Base-by-base conservation (phyloP, 2,888 invertebrate genomes). In the Ectobius pallidus region DNA sequence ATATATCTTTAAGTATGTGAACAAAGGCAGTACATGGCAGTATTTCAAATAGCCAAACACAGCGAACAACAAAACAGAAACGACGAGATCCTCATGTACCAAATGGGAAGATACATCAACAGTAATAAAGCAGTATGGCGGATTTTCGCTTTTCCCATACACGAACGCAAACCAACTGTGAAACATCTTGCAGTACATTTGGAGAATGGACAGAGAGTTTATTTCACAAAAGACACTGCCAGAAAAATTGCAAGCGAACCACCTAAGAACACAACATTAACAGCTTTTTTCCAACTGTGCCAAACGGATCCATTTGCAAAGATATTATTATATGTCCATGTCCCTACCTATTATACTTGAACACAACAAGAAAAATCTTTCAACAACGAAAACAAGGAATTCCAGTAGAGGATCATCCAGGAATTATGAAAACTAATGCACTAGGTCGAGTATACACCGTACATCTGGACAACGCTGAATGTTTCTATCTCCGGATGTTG, bases 1-100 rank as follows among this genome's bases (percentile, higher is more conserved):
- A n/a, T n/a, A n/a, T n/a, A n/a, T n/a, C n/a, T 61, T 1, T 1
- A 25, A 27, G n/a, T 61, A 61, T 27, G 22, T 61, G 9, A 3
- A 61, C 61, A 61, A 61, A 27, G 61, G 61, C 0, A 78, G 76
- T 77, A 79, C 52, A 73, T 76, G 58, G 79, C 78, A 27, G 52
- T 52, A 22, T 71, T 74, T 22, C 73, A 73, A 68, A 20, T 67
- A 11, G 49, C 16, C 16, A 30, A 62, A 11, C n/a, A n/a, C n/a
- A n/a, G n/a, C n/a, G n/a, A n/a, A n/a, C n/a, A n/a, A n/a, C 75
- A 79, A 69, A 77, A 79, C 18, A 74, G 79, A 75, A 75, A 77
- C 75, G 74, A 76, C 77, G 80, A 81, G 74, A 72, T 80, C n/a
- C 70, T 75, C 82, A 82, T 68, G 27, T 80, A 69, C 76, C 76